phyloP scores from a whole-genome alignment of 1,140 invertebrate species.

The Brevipalpus yothersi region DNA sequence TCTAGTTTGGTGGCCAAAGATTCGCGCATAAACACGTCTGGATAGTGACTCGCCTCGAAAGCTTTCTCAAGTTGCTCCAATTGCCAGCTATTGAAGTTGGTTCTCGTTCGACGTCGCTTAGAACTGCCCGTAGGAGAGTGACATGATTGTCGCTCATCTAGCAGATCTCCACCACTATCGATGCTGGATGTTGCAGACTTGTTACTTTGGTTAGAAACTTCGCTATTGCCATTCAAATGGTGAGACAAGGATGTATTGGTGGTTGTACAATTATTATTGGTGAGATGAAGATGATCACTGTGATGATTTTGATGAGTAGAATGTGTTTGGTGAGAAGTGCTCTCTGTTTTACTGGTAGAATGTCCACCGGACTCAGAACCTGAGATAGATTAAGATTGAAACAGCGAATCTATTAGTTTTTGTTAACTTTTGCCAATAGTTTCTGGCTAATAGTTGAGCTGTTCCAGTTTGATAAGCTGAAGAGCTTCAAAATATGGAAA shows the following conservation, averaged over 20 bases:
- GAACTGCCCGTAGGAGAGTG: background rate
- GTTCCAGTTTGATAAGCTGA: too few species aligned
- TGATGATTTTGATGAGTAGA: background rate
- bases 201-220: background rate
- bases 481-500: too few species aligned
- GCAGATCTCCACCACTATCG: background rate
- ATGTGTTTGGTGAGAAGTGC: background rate
- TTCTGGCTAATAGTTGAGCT: too few species aligned
- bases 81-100: slow-evolving; percentile 98
- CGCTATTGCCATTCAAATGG: background rate
- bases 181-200: background rate
- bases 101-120: slow-evolving; percentile 58
- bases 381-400: too few species aligned
- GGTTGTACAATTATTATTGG: background rate
- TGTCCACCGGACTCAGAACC: too few species aligned
- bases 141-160: background rate
- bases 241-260: background rate
- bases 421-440: too few species aligned
- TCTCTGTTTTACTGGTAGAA: too few species aligned
- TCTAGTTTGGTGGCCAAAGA: slow-evolving; percentile 51
- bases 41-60: slow-evolving; percentile 88
- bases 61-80: slow-evolving; percentile 90
- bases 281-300: background rate
- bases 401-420: too few species aligned
- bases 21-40: slow-evolving; percentile 86